These are phyloP conservation scores for Zosterops pallidus DNA, from an alignment of 2,113 vertebrate species.

Conservation along the genomic window DNA sequence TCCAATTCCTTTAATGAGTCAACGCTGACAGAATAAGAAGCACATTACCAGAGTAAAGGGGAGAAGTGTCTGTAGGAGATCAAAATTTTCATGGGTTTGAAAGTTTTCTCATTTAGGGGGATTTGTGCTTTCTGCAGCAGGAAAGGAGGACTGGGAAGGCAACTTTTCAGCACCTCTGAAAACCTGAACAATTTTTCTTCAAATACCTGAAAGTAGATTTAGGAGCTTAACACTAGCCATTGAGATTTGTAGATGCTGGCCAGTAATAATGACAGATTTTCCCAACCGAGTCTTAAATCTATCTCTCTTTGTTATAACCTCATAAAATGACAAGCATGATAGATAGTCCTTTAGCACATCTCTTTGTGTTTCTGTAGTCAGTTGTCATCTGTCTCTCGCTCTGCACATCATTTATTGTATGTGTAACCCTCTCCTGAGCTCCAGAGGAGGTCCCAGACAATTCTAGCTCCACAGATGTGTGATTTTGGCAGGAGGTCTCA, in stretches of 20 bases:
- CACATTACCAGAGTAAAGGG: not conserved
- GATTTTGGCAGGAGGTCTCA: not conserved
- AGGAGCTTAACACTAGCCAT: not conserved
- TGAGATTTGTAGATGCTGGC: not conserved
- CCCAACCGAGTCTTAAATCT: constrained; percentile 26
- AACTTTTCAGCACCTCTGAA: constrained; percentile 19
- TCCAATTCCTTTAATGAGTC: not conserved
- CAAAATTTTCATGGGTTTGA: not conserved
- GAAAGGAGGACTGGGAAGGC: not conserved
- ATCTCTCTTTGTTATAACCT: constrained; percentile 7
- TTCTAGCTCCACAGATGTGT: not conserved
- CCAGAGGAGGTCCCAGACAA: not conserved
- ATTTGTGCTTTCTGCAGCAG: not conserved
- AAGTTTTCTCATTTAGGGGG: not conserved
- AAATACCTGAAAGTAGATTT: not conserved
- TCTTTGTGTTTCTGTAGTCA: not conserved
- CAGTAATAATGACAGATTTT: not conserved
- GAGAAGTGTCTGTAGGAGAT: not conserved
- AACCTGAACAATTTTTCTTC: not conserved
- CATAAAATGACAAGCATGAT: not conserved
- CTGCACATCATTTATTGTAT: not conserved
- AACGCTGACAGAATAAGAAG: not conserved
- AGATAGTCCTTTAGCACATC: constrained; percentile 13
- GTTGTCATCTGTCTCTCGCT: constrained; percentile 3
- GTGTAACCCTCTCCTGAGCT: not conserved